phyloP scores from a whole-genome alignment of 1,140 invertebrate genomes.

The Scaptomyza graminum region DNA sequence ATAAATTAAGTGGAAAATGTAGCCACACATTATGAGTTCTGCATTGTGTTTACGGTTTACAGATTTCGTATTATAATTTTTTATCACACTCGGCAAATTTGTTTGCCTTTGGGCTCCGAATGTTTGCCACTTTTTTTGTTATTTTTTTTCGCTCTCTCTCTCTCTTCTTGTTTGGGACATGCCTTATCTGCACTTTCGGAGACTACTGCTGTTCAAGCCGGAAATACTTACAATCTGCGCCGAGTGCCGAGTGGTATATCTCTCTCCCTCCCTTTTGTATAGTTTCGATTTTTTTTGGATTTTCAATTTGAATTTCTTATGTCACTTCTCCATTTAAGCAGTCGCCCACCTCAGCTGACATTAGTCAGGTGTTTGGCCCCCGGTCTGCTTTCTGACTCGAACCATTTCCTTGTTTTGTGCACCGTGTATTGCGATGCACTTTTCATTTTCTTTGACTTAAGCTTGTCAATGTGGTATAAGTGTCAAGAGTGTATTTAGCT shows the following conservation, averaged over 20 bases:
- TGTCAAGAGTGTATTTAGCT: slow-evolving; percentile 23
- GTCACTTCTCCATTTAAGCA: slow-evolving; percentile 34
- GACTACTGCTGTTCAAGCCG: slow-evolving; percentile 25
- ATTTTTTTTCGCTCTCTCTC: no score
- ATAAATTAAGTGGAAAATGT: slow-evolving; percentile 76
- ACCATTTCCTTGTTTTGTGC: slow-evolving; percentile 25
- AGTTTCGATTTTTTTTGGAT: slow-evolving; percentile 40
- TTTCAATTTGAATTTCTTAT: slow-evolving; percentile 43
- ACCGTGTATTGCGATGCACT: slow-evolving; percentile 33
- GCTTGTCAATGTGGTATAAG: slow-evolving; percentile 32
- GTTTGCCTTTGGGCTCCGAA: slow-evolving; percentile 57
- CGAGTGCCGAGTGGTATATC: neutral
- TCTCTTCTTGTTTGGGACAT: slow-evolving; percentile 34
- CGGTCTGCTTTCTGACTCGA: slow-evolving; percentile 24
- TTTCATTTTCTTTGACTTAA: slow-evolving; percentile 51
- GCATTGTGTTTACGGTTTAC: slow-evolving; percentile 46
- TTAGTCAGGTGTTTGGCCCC: slow-evolving; percentile 25
- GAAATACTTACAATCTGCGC: slow-evolving; percentile 16
- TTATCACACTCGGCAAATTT: slow-evolving; percentile 64
- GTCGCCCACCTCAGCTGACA: slow-evolving; percentile 49
- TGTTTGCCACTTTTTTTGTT: slow-evolving; percentile 28
- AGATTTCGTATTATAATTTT: slow-evolving; percentile 32
- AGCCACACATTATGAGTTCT: slow-evolving; percentile 50
- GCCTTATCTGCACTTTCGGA: slow-evolving; percentile 60
- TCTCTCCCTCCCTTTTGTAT: slow-evolving; percentile 6